Evolutionary conservation across 30 jellyfish, hydroid and myxozoan species (phyloP).

Genomic region (Pelagia noctiluca): DNA sequence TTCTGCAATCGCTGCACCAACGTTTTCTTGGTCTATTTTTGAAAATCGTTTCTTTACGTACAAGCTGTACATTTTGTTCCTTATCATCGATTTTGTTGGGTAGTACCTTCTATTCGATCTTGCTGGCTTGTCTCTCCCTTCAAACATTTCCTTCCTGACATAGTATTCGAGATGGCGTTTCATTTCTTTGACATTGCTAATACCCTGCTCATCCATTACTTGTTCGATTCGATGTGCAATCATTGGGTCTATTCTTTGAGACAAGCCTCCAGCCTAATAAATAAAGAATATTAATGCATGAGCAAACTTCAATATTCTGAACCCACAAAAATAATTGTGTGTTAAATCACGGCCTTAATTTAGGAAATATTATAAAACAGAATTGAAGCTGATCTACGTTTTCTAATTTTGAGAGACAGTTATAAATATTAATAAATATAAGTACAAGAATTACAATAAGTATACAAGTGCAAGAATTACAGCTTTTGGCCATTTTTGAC

Average conservation of each 20-base stretch:
- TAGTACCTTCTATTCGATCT: slow-evolving; percentile 15
- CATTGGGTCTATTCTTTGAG: slow-evolving; percentile 19
- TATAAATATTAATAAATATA: too few species aligned
- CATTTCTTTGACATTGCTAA: slow-evolving; percentile 45
- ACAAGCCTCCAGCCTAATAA: too few species aligned
- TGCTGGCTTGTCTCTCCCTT: slow-evolving; percentile 10
- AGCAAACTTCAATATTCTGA: too few species aligned
- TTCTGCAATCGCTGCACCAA: slow-evolving; percentile 1
- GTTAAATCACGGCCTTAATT: too few species aligned
- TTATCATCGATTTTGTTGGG: slow-evolving; percentile 8
- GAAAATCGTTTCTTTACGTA: neutral
- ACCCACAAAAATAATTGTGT: too few species aligned
- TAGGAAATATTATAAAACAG: too few species aligned
- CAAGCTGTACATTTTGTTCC: slow-evolving; percentile 20
- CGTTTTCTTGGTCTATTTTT: slow-evolving; percentile 21
- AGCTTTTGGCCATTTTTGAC: too few species aligned
- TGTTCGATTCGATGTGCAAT: slow-evolving; percentile 2
- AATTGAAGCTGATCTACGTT: too few species aligned
- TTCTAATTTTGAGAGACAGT: too few species aligned
- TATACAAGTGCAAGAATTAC: too few species aligned
- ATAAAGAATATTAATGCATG: too few species aligned
- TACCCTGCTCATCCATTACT: slow-evolving; percentile 7
- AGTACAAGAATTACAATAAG: too few species aligned
- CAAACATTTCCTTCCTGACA: slow-evolving; percentile 28
- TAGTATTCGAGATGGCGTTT: slow-evolving; percentile 18